These are phyloP conservation scores for Solenopsis fugax DNA, from an alignment of 1,140 invertebrate species.

Conservation along the genomic window DNA sequence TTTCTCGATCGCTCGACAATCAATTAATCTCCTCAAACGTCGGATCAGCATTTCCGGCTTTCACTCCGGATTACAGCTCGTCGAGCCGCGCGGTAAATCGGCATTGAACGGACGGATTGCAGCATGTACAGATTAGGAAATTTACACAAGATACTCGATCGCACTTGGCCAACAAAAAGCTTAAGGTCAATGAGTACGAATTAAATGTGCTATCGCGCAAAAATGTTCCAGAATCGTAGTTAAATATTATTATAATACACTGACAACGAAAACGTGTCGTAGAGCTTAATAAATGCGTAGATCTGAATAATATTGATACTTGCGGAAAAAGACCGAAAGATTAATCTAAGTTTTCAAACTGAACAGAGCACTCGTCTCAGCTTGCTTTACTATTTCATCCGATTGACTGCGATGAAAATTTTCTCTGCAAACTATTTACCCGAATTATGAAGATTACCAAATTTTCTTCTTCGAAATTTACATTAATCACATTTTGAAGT, in stretches of 20 bases:
- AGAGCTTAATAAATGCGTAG: slow-evolving; percentile 44
- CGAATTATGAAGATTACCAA: not conserved
- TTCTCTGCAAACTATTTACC: not conserved
- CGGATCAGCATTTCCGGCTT: slow-evolving; percentile 53
- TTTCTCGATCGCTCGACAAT: slow-evolving; percentile 27
- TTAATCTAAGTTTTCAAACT: slow-evolving; percentile 14
- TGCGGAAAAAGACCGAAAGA: slow-evolving; percentile 4
- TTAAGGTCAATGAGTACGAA: slow-evolving; percentile 34
- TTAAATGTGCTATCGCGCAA: slow-evolving; percentile 39
- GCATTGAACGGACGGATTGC: slow-evolving; percentile 67
- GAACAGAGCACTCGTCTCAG: not conserved
- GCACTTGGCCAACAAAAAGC: slow-evolving; percentile 61
- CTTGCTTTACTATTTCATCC: not conserved
- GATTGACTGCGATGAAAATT: not conserved
- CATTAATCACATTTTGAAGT: not conserved
- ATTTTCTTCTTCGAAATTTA: not conserved
- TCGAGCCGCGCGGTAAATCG: slow-evolving; percentile 49
- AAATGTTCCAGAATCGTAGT: slow-evolving; percentile 59
- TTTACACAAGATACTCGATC: slow-evolving; percentile 53
- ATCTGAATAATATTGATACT: not conserved
- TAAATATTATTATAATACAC: slow-evolving; percentile 65
- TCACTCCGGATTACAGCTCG: slow-evolving; percentile 41
- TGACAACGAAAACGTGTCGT: slow-evolving; percentile 22
- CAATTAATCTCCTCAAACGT: slow-evolving; percentile 49
- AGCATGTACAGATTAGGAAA: slow-evolving; percentile 67